Evolutionary conservation across 2,888 invertebrate genomes (phyloP).

Genomic region (Tipula vernalis): DNA sequence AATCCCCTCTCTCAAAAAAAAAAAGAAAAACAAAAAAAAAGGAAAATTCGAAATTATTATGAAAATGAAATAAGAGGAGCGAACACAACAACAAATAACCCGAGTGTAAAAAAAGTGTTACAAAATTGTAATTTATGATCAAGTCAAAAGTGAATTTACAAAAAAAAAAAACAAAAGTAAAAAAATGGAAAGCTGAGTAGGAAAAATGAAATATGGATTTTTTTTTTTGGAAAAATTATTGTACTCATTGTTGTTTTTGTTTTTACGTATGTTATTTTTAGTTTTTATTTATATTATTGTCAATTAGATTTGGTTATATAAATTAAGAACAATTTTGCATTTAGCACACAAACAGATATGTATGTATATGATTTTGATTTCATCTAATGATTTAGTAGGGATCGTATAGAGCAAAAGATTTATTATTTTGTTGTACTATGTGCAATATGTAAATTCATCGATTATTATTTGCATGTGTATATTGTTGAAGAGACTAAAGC

Average conservation of each 20-base stretch:
- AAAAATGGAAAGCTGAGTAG: neutral
- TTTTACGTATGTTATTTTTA: neutral
- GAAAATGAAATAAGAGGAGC: neutral
- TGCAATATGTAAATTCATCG: neutral
- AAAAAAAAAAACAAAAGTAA: neutral
- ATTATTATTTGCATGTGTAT: neutral
- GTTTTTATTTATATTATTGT: neutral
- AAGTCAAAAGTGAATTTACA: neutral
- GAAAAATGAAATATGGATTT: neutral
- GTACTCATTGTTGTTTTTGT: neutral
- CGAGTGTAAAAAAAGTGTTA: neutral
- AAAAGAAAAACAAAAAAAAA: neutral
- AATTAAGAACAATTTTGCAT: neutral
- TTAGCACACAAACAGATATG: neutral
- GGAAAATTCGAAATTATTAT: neutral
- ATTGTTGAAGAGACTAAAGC: neutral
- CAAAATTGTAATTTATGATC: neutral
- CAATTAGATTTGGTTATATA: conserved; percentile 4
- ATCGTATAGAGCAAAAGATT: neutral
- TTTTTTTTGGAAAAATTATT: neutral
- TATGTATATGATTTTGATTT: neutral
- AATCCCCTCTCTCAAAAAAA: neutral
- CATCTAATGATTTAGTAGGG: neutral
- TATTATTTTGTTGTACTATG: neutral
- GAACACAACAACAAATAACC: neutral